Base-by-base conservation (phyloP, 1,140 invertebrate species). In the Rhagoletis zephyria region DNA sequence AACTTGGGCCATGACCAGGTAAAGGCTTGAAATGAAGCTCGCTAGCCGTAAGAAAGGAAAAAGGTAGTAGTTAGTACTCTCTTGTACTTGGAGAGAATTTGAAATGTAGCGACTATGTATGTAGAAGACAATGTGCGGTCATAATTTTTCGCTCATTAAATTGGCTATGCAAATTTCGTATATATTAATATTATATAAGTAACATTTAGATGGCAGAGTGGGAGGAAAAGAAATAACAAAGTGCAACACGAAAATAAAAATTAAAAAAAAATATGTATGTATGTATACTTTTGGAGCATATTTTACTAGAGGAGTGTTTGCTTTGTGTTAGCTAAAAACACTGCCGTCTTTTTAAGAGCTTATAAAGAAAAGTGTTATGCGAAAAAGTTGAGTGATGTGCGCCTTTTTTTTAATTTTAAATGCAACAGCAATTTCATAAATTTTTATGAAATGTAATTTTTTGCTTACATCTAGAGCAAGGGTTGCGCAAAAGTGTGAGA, bases 121-220 rank as follows among this genome's bases (percentile, higher is more conserved):
- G 61, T 14, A 63, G 61, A 7, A 59, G 74, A 48, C 45, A 81
- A 19, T 81, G 74, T 30, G 74, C 48, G n/a, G 48, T 48, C 48
- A 81, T 81, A 81, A 81, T 81, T 81, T 48, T 42, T 3, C 74
- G 48, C 48, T 81, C 74, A 81, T 81, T 81, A 56, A 81, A 77
- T 77, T 77, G 45, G 74, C 74, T 77, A 77, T 77, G 74, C 74
- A 56, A 77, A 77, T 77, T 77, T n/a, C 56, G 45, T 30, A 30
- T 30, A 30, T 77, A 77, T 77, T 77, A 9, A 56, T 51, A 67
- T 56, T 45, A 74, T 74, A 48, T 40, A 67, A 40, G 30, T 14
- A 67, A 19, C 19, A 30, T 5, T 10, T 3, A 42, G 40, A 30
- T 9, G 9, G 6, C 2, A 67, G 30, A 67, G 64, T 5, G 64